Base-by-base conservation (phyloP, 2,113 vertebrate genomes). In the Oenanthe oenanthe region DNA sequence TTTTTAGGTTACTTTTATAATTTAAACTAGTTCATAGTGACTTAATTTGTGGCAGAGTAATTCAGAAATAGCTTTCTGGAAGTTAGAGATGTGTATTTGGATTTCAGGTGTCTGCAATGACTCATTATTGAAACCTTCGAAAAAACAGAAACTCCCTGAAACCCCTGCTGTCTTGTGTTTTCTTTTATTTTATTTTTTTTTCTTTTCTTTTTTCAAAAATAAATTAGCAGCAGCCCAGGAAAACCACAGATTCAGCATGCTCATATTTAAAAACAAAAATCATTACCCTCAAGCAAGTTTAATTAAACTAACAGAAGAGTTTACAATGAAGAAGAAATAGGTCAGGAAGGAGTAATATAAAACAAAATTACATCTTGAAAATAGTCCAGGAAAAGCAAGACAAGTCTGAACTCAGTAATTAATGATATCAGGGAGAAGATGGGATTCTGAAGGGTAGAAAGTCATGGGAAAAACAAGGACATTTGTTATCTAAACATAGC, bases 361-460 rank as follows among this genome's bases (percentile, higher is more conserved):
- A 95, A 60, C 36, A 95, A 86, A 92, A 95, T 92, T 93, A 61
- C 62, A 50, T 67, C 65, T 93, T 96, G 95, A 96, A 95, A 89
- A 60, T 58, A 91, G 53, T 95, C 95, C 93, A 95, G 89, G 12
- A 94, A 89, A 94, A 95, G 80, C 70, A 90, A 95, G 65, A n/a
- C 91, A 95, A 87, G 77, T 75, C 86, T 93, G 77, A 95, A 95
- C 89, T n/a, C n/a, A n/a, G 58, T 54, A 68, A 85, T 87, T 95
- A 85, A 84, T 89, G 89, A 54, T 92, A 93, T 75, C 70, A 89
- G 36, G 76, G 74, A 91, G 62, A 66, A 92, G 77, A 92, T 72
- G 73, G 61, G 62, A 87, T 45, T 78, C 18, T 68, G 62, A 75
- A 94, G 93, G 62, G 74, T 91, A 91, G n/a, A 81, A 81, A 95